Evolutionary conservation across 2,888 invertebrate genomes (phyloP).

Genomic region (Pecten maximus): DNA sequence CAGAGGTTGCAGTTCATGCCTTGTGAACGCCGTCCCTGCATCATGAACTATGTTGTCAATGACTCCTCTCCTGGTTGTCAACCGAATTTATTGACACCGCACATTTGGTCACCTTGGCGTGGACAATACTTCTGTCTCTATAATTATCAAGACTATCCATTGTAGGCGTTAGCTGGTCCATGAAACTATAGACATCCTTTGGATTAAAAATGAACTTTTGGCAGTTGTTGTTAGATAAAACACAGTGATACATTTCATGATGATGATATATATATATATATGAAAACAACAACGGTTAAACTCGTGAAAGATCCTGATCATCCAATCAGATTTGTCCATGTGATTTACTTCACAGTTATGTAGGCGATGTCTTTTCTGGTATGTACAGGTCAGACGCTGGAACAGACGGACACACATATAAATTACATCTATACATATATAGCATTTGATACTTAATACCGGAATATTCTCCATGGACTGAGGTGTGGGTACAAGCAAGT

Average conservation of each 20-base stretch:
- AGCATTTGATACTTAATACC: background rate
- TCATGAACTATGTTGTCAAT: background rate
- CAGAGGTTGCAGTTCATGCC: background rate
- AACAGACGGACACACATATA: conserved; percentile 2
- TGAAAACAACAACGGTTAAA: background rate
- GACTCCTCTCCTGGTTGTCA: background rate
- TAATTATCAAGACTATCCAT: background rate
- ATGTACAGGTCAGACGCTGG: conserved; percentile 16
- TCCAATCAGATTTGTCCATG: background rate
- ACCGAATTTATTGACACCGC: background rate
- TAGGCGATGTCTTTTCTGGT: background rate
- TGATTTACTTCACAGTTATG: background rate
- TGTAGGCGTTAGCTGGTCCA: background rate
- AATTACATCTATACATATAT: background rate
- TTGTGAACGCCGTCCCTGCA: background rate
- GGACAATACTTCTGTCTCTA: background rate
- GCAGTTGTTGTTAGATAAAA: background rate
- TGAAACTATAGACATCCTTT: background rate
- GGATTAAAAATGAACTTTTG: background rate
- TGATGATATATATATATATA: background rate
- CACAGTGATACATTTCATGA: background rate
- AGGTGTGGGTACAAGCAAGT: background rate
- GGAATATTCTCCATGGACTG: background rate
- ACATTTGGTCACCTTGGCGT: background rate
- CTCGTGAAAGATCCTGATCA: background rate